These are phyloP conservation scores for Macaca nemestrina DNA, from an alignment of 2,113 vertebrate species.

Conservation along the genomic window DNA sequence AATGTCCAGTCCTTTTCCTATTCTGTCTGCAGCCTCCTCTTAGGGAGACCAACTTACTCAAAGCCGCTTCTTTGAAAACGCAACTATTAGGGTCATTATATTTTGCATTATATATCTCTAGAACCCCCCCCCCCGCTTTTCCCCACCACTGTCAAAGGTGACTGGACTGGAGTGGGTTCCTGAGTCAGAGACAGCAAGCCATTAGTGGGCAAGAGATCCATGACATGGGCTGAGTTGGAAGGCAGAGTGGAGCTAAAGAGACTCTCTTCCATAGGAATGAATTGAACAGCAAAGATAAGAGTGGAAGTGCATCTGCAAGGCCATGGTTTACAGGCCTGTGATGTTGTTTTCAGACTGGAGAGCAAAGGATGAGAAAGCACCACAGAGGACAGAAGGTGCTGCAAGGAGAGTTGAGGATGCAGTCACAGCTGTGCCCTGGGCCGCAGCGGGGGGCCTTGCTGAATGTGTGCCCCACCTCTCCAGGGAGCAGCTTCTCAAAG, in stretches of 20 bases:
- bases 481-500: background rate
- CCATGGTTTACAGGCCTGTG: background rate
- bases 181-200: background rate
- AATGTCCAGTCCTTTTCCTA: background rate
- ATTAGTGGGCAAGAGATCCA: background rate
- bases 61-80: background rate
- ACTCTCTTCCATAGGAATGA: background rate
- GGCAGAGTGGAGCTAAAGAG: background rate
- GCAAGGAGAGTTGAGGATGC: background rate
- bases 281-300: background rate
- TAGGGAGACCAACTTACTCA: background rate
- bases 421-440: too few relatives aligned
- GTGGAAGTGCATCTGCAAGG: too few relatives aligned
- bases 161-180: background rate
- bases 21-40: background rate
- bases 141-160: background rate
- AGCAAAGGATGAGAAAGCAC: background rate
- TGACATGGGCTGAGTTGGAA: background rate
- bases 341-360: background rate
- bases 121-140: background rate
- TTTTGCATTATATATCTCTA: background rate
- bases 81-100: too few relatives aligned
- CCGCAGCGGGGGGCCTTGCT: background rate
- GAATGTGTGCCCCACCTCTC: accelerated
- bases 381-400: background rate